Conservation (phyloP, 2,888 invertebrate genomes). For the Cephus nigrinus region DNA sequence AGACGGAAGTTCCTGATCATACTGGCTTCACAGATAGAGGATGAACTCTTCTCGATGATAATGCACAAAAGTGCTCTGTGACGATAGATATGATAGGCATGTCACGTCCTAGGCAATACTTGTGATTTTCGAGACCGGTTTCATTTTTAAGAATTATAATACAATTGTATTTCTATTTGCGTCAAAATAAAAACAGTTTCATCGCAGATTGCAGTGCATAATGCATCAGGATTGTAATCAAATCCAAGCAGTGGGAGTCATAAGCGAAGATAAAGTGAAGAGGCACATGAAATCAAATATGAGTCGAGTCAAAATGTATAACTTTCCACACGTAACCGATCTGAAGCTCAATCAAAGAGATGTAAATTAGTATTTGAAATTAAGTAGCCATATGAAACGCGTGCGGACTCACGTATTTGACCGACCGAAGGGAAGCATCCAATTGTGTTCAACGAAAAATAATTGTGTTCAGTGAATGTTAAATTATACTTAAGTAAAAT, state of each 20-base stretch:
- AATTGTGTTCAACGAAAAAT: slow-evolving; percentile 6
- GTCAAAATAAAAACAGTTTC: background rate
- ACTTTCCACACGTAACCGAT: too few relatives aligned
- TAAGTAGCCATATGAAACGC: too few relatives aligned
- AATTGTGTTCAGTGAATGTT: slow-evolving; percentile 13
- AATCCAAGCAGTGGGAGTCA: background rate
- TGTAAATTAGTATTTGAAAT: too few relatives aligned
- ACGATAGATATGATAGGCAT: background rate
- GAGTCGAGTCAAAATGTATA: background rate
- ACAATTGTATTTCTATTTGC: background rate
- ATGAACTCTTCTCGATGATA: slow-evolving; percentile 7
- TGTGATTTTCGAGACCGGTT: background rate
- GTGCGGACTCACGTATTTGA: background rate
- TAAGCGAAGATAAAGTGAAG: background rate
- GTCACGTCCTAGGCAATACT: background rate
- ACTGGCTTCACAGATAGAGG: slow-evolving; percentile 12
- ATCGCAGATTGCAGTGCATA: background rate
- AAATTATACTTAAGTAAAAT: background rate
- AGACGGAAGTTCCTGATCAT: slow-evolving; percentile 36
- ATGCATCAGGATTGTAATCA: background rate
- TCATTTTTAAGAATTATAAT: background rate
- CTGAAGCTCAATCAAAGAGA: too few relatives aligned
- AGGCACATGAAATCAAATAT: background rate
- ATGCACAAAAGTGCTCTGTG: background rate
- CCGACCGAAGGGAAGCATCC: background rate